phyloP scores from a whole-genome alignment of 2,113 vertebrate species.

The Neomonachus schauinslandi region DNA sequence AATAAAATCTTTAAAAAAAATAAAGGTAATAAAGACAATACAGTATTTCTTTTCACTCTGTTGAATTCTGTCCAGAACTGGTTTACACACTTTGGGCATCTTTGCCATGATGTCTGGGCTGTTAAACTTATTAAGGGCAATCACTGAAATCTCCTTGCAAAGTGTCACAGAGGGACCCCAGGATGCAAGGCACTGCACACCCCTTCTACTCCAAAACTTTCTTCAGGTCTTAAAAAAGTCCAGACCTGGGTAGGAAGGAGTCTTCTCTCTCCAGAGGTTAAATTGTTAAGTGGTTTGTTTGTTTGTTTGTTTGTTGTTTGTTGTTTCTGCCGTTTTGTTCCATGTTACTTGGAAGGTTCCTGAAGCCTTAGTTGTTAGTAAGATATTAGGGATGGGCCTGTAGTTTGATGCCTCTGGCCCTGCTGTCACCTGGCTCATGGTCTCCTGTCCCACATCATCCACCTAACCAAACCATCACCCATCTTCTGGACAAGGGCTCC shows the following conservation, averaged over 20 bases:
- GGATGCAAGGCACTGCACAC: neutral
- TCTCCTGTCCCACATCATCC: too few relatives aligned
- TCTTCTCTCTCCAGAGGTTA: neutral
- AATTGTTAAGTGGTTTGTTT: neutral
- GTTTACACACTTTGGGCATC: neutral
- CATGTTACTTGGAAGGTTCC: neutral
- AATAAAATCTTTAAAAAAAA: too few relatives aligned
- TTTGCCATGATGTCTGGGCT: neutral
- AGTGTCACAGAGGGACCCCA: neutral
- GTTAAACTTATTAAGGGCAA: neutral
- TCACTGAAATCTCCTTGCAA: neutral
- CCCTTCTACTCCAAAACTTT: neutral
- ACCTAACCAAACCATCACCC: neutral
- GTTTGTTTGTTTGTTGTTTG: neutral
- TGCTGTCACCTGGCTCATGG: neutral
- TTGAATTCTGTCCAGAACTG: neutral
- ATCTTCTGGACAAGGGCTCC: neutral
- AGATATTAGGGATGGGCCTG: neutral
- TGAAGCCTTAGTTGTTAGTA: neutral
- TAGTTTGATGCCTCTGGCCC: neutral
- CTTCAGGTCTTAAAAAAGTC: neutral
- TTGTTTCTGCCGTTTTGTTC: neutral
- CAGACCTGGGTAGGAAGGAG: neutral
- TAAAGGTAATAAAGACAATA: neutral
- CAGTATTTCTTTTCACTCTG: neutral